Evolutionary conservation across 1,140 invertebrate genomes (phyloP).

Genomic region (Drosophila fuyamai): DNA sequence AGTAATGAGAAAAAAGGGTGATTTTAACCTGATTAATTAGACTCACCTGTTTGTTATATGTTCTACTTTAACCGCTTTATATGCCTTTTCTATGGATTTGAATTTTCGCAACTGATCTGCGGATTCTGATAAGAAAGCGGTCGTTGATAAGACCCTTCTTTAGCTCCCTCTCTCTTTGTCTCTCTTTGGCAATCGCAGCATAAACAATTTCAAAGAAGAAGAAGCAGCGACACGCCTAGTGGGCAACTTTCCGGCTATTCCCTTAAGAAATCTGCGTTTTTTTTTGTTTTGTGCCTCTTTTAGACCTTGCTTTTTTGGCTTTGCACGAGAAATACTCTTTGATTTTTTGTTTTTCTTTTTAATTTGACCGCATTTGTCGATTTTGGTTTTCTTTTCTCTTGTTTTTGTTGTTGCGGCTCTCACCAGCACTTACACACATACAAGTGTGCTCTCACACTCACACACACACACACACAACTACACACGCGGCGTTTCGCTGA

Average conservation of each 20-base stretch:
- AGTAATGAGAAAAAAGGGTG: slow-evolving; percentile 29
- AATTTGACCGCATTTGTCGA: slow-evolving; percentile 81
- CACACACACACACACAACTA: slow-evolving; percentile 38
- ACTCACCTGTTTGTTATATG: slow-evolving; percentile 40
- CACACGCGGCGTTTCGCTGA: slow-evolving; percentile 38
- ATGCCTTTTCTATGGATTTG: slow-evolving; percentile 9
- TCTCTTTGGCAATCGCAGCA: slow-evolving; percentile 29
- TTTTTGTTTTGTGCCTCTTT: slow-evolving; percentile 40
- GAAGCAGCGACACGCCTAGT: slow-evolving; percentile 62
- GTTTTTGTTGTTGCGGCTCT: slow-evolving; percentile 59
- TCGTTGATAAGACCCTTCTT: slow-evolving; percentile 39
- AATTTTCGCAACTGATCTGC: slow-evolving; percentile 44
- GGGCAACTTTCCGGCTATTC: slow-evolving; percentile 76
- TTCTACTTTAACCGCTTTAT: slow-evolving; percentile 15
- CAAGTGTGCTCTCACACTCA: slow-evolving; percentile 31
- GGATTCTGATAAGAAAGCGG: slow-evolving; percentile 39
- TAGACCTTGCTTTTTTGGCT: slow-evolving; percentile 45
- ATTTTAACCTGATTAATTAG: slow-evolving; percentile 6
- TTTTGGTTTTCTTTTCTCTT: slow-evolving; percentile 62
- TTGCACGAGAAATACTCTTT: slow-evolving; percentile 56
- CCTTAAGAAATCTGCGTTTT: slow-evolving; percentile 62
- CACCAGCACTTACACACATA: slow-evolving; percentile 50
- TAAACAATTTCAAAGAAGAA: slow-evolving; percentile 59
- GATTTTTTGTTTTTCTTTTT: slow-evolving; percentile 70
- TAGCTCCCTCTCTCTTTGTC: slow-evolving; percentile 7